These are phyloP conservation scores for Piliocolobus tephrosceles DNA, from an alignment of 2,113 vertebrate genomes.

Conservation along the genomic window DNA sequence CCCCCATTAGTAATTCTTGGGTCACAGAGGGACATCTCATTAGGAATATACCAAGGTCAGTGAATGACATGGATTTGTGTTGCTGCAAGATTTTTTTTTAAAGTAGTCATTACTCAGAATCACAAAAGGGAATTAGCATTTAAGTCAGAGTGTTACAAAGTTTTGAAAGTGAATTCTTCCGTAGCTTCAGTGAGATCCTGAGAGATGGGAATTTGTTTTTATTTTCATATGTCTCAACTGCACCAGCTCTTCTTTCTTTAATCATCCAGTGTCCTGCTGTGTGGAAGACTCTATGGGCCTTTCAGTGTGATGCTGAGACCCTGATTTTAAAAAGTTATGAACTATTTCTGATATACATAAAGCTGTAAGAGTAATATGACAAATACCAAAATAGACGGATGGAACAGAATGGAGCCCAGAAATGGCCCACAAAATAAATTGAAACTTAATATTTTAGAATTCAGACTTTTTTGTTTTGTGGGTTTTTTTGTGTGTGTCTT, in stretches of 20 bases:
- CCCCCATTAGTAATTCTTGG: constrained; percentile 67
- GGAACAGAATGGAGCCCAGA: not conserved
- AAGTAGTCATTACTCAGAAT: constrained; percentile 71
- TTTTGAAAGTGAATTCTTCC: constrained; percentile 51
- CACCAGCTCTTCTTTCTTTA: constrained; percentile 12
- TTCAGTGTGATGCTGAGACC: not conserved
- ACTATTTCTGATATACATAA: not conserved
- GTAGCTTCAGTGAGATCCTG: not conserved
- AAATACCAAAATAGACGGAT: not conserved
- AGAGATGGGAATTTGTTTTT: constrained; percentile 32
- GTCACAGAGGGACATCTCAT: constrained; percentile 82
- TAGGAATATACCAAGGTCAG: constrained; percentile 80
- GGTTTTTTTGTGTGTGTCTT: not conserved
- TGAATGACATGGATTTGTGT: constrained; percentile 72
- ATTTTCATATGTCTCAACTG: not conserved
- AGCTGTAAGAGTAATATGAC: not conserved
- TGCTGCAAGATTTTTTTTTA: constrained; percentile 71
- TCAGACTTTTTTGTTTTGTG: not conserved
- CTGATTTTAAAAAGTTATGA: constrained; percentile 25
- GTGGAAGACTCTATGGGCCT: not conserved
- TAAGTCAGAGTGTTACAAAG: constrained; percentile 76
- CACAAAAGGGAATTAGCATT: constrained; percentile 68
- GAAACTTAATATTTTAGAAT: not conserved
- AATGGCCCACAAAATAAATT: not conserved
- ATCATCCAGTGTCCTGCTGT: not conserved